A percentile compares a stretch with the other conserved stretches of the same genome.
Conservation (phyloP, 1,140 invertebrate species). For the Sminthurides bifidus region DNA sequence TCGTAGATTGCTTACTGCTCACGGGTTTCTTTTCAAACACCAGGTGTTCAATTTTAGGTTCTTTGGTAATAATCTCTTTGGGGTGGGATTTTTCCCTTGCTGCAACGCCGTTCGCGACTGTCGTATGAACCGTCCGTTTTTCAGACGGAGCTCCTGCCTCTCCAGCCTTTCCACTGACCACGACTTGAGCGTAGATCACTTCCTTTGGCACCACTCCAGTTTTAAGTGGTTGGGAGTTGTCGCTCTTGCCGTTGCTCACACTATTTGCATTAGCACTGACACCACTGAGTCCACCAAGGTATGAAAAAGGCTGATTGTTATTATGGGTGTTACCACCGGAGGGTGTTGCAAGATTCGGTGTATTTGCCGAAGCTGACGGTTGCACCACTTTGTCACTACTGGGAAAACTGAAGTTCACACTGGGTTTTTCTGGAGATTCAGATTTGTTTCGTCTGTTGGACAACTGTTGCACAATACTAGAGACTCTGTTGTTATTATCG, state of each 20-base stretch:
- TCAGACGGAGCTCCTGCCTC: slow-evolving; percentile 30
- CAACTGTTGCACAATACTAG: slow-evolving; percentile 19
- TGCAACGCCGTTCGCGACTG: neutral
- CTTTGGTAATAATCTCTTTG: slow-evolving; percentile 37
- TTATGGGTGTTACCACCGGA: slow-evolving; percentile 50
- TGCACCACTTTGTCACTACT: no score
- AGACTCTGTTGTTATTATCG: slow-evolving; percentile 8
- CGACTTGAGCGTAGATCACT: slow-evolving; percentile 63
- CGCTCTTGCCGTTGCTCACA: neutral
- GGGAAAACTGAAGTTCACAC: no score
- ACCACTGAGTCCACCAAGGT: slow-evolving; percentile 39
- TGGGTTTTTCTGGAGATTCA: slow-evolving; percentile 10
- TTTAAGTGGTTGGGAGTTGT: neutral
- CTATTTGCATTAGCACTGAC: neutral
- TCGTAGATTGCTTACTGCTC: slow-evolving; percentile 36
- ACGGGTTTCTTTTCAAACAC: slow-evolving; percentile 8
- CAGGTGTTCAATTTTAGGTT: slow-evolving; percentile 34
- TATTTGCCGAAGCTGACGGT: no score
- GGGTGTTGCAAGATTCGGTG: no score
- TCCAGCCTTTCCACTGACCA: slow-evolving; percentile 42
- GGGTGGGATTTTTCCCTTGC: no score
- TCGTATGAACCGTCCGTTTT: slow-evolving; percentile 46
- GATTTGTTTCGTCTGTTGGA: slow-evolving; percentile 1
- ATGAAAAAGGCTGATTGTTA: slow-evolving; percentile 61
- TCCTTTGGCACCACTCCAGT: slow-evolving; percentile 10